A percentile compares a stretch with the other conserved stretches of the same genome.
Evolutionary conservation across 2,113 vertebrate genomes (phyloP).

Genomic region (Casuarius casuarius): DNA sequence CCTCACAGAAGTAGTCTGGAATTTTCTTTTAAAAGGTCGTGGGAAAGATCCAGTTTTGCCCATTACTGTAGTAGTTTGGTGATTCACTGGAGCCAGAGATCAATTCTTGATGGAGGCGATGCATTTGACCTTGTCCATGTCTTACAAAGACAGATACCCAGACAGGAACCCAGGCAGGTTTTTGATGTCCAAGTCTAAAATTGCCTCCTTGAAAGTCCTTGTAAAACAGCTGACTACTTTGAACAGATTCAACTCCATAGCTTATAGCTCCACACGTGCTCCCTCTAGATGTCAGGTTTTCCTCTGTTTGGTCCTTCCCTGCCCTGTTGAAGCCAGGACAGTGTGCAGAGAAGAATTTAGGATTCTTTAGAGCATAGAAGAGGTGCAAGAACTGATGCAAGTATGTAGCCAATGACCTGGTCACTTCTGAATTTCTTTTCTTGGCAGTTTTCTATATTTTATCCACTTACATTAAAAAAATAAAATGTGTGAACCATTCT

Average conservation of each 20-base stretch:
- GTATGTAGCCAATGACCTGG: neutral
- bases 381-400: neutral
- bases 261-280: neutral
- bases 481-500: neutral
- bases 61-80: neutral
- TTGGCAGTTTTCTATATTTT: neutral
- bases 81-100: neutral
- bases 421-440: neutral
- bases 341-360: neutral
- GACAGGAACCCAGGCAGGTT: neutral
- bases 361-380: neutral
- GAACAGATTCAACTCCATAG: neutral
- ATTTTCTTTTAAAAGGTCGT: neutral
- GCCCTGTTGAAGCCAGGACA: neutral
- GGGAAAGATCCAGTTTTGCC: neutral
- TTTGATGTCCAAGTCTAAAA: neutral
- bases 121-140: neutral
- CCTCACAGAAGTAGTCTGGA: neutral
- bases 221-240: neutral
- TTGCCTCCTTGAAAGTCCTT: neutral
- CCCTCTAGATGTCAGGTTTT: neutral
- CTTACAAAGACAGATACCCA: neutral
- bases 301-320: neutral
- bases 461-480: neutral
- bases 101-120: neutral